A percentile compares a stretch with the other conserved stretches of the same genome.
Conservation (phyloP, 2,888 invertebrate genomes). For the Clepsis dumicolana region DNA sequence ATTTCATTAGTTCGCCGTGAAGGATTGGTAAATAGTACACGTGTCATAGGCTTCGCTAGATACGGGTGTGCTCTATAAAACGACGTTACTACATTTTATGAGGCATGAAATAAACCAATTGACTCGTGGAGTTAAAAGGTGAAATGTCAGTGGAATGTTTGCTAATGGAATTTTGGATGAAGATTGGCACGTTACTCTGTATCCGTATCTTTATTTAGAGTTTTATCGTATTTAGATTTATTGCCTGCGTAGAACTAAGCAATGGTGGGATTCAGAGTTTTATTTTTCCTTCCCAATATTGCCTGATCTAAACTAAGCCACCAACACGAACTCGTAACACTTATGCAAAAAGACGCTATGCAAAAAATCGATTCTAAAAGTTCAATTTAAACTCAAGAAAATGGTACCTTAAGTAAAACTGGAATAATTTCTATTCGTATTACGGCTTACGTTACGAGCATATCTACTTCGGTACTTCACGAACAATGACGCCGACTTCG, state of each 20-base stretch:
- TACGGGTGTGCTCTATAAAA: constrained; percentile 10
- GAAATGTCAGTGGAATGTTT: constrained; percentile 16
- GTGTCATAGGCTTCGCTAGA: constrained; percentile 6
- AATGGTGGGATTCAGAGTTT: too few species aligned
- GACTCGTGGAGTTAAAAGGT: constrained; percentile 14
- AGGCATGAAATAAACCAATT: constrained; percentile 27
- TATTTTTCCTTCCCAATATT: neutral
- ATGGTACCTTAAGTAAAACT: too few species aligned
- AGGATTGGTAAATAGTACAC: constrained; percentile 33
- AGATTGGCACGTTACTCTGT: constrained; percentile 17
- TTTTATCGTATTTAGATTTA: constrained; percentile 6
- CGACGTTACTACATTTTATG: constrained; percentile 2
- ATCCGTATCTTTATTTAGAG: constrained; percentile 2
- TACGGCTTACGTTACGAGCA: too few species aligned
- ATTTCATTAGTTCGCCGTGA: constrained; percentile 52
- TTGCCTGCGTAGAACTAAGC: neutral
- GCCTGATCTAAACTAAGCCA: neutral
- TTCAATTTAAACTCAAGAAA: neutral
- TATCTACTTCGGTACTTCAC: neutral
- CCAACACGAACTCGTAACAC: neutral
- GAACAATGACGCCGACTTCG: neutral
- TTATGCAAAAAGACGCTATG: too few species aligned
- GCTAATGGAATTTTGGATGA: constrained; percentile 6
- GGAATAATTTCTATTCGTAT: too few species aligned
- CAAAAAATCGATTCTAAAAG: neutral